Evolutionary conservation across 2,797 vertebrate species (phyloP).

Genomic region (Australoheros facetus): DNA sequence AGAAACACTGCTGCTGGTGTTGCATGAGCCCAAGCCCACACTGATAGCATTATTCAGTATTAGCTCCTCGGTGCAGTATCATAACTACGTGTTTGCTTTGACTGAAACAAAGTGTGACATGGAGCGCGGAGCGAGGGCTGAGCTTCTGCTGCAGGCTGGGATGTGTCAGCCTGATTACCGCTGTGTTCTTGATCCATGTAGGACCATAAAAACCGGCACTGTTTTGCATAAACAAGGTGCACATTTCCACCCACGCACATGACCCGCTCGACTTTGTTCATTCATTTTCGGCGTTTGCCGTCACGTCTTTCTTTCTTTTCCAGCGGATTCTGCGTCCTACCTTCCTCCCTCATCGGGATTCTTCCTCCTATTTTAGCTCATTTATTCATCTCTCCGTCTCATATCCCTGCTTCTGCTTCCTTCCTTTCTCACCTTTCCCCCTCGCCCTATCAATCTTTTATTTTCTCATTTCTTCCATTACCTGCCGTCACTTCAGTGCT

Average conservation of each 20-base stretch:
- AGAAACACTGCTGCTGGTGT: background rate
- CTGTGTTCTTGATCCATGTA: slow-evolving; percentile 45
- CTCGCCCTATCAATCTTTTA: background rate
- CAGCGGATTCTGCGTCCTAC: background rate
- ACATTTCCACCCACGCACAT: slow-evolving; percentile 24
- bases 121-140: slow-evolving; percentile 27
- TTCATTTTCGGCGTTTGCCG: background rate
- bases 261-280: slow-evolving; percentile 4
- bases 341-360: background rate
- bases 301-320: background rate
- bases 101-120: slow-evolving; percentile 46
- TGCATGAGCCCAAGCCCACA: fast-evolving
- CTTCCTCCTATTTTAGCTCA: background rate
- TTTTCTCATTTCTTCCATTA: background rate
- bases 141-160: slow-evolving; percentile 30
- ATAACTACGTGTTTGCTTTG: slow-evolving; percentile 17
- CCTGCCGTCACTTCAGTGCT: background rate
- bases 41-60: slow-evolving; percentile 7
- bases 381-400: background rate
- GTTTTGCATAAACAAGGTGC: slow-evolving; percentile 34
- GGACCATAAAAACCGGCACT: slow-evolving; percentile 41
- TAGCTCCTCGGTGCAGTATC: slow-evolving; percentile 1
- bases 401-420: background rate
- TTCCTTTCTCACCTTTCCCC: background rate
- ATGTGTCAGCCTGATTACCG: slow-evolving; percentile 42